Conservation (phyloP, 2,888 invertebrate genomes). For the Drosophila putrida region DNA sequence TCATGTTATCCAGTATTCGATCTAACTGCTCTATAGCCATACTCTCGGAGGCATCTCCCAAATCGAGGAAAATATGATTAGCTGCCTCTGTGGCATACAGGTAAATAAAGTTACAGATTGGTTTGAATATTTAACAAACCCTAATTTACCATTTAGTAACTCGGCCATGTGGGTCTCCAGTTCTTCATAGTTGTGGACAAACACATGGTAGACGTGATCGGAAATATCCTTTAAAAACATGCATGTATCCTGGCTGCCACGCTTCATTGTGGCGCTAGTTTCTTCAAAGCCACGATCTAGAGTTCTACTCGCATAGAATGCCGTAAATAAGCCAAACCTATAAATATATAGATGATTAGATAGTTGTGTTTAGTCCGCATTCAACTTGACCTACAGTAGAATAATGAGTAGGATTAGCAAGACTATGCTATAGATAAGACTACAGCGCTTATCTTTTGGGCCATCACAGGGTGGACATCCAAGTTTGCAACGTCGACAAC, state of each 20-base stretch:
- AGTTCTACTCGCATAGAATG: conserved; percentile 95
- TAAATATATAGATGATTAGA: not conserved
- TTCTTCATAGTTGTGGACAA: conserved; percentile 91
- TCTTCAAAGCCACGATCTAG: conserved; percentile 90
- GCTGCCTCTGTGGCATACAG: conserved; percentile 83
- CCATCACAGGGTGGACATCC: conserved; percentile 93
- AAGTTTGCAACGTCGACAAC: conserved; percentile 93
- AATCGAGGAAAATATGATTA: conserved; percentile 88
- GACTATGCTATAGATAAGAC: conserved; percentile 85
- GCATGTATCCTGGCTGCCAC: conserved; percentile 89
- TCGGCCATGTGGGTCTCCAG: conserved; percentile 88
- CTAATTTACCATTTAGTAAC: conserved; percentile 88
- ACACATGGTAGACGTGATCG: conserved; percentile 89
- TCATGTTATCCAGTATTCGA: conserved; percentile 90
- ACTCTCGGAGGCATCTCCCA: conserved; percentile 91
- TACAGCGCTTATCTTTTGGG: conserved; percentile 90
- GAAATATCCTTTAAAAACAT: conserved; percentile 90
- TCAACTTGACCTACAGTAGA: conserved; percentile 88
- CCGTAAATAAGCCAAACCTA: conserved; percentile 95
- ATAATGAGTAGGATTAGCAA: conserved; percentile 92
- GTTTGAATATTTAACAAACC: not conserved
- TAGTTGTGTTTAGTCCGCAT: not conserved
- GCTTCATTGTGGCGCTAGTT: conserved; percentile 87
- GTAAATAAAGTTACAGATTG: not conserved
- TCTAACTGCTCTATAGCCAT: conserved; percentile 91